Evolutionary conservation across 1,140 invertebrate species (phyloP).

Genomic region (Papilio polyxenes): DNA sequence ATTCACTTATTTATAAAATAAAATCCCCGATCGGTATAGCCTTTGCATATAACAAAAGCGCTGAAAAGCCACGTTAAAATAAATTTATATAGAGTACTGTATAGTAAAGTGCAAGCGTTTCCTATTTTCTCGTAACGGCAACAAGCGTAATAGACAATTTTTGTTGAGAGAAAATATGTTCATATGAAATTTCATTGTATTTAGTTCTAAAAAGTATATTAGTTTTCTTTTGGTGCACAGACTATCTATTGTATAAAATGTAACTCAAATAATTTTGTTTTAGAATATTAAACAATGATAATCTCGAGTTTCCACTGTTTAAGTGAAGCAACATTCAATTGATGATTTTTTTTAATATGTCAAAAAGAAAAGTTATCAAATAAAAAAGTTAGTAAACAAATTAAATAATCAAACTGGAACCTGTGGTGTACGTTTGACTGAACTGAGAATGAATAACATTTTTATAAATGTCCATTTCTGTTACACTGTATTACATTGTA

Average conservation of each 20-base stretch:
- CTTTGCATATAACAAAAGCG: not conserved
- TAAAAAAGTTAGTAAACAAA: too few species aligned
- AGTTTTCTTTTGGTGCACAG: not conserved
- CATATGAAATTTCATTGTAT: slow-evolving; percentile 8
- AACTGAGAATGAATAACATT: not conserved
- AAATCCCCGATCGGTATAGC: not conserved
- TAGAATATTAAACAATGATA: not conserved
- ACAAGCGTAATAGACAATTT: slow-evolving; percentile 17
- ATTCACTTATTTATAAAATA: not conserved
- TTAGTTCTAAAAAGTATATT: not conserved
- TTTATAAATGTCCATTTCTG: not conserved
- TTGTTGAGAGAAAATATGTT: not conserved
- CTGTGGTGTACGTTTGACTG: not conserved
- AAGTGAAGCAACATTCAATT: too few species aligned
- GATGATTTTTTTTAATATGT: too few species aligned
- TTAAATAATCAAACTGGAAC: too few species aligned
- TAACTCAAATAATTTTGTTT: not conserved
- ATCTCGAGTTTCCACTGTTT: too few species aligned
- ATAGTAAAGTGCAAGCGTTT: not conserved
- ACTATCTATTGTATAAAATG: not conserved
- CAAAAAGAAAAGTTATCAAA: too few species aligned
- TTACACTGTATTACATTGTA: not conserved
- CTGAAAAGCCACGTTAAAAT: not conserved
- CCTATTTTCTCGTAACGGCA: slow-evolving; percentile 8
- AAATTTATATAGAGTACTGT: not conserved